These are phyloP conservation scores for Pogonocichla stellata DNA, from an alignment of 2,113 vertebrate genomes.

Conservation along the genomic window DNA sequence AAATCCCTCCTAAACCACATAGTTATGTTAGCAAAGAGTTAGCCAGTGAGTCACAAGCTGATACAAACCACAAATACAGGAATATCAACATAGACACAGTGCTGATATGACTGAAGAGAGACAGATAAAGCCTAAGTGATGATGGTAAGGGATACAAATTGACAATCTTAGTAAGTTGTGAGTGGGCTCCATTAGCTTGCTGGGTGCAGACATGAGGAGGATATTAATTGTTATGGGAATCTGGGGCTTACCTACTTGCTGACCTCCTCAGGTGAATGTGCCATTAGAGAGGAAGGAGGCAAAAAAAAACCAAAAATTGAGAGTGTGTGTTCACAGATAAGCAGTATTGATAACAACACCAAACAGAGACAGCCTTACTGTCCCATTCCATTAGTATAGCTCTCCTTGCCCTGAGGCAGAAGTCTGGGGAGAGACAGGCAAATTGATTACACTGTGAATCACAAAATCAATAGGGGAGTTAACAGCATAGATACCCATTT, in stretches of 20 bases:
- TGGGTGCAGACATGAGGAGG: not conserved
- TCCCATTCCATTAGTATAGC: not conserved
- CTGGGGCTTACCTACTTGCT: not conserved
- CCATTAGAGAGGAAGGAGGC: not conserved
- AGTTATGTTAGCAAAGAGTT: not conserved
- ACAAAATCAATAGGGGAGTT: not conserved
- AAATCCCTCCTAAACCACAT: not conserved
- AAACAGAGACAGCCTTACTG: not conserved
- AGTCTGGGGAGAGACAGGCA: not conserved
- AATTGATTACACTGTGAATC: not conserved
- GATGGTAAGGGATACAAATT: not conserved
- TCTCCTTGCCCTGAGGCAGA: not conserved
- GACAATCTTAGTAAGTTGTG: not conserved
- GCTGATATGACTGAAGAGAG: not conserved
- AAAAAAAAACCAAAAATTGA: not conserved
- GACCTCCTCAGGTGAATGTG: not conserved
- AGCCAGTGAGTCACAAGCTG: not conserved
- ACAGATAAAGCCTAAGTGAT: not conserved
- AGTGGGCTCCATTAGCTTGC: not conserved
- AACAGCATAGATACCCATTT: not conserved
- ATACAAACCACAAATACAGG: not conserved
- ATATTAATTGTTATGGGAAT: not conserved
- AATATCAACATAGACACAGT: not conserved
- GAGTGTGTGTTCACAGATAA: not conserved
- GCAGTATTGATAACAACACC: not conserved